Percentiles rank a stretch among this genome's conserved stretches.
Conservation (phyloP, 2,888 invertebrate species). For the Erannis defoliaria region DNA sequence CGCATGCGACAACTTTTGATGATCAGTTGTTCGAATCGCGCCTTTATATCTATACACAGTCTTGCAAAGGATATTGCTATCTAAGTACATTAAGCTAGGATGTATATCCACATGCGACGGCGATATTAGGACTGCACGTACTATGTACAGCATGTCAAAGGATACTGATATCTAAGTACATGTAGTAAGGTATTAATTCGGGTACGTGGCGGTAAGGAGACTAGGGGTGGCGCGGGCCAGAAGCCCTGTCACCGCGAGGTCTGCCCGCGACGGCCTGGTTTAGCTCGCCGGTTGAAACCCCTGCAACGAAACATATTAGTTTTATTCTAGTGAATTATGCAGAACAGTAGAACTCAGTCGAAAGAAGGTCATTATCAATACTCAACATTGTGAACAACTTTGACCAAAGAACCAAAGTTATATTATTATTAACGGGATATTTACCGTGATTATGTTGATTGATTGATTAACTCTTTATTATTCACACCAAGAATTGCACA, state of each 20-base stretch:
- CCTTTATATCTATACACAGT: neutral
- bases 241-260: slow-evolving; percentile 54
- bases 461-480: too few species aligned
- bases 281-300: slow-evolving; percentile 81
- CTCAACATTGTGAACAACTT: too few species aligned
- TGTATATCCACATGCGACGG: slow-evolving; percentile 36
- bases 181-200: slow-evolving; percentile 31
- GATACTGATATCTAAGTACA: slow-evolving; percentile 13
- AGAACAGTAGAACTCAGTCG: too few species aligned
- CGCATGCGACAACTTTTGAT: neutral
- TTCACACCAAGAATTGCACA: too few species aligned
- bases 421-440: too few species aligned
- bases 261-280: slow-evolving; percentile 76
- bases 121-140: neutral
- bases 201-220: slow-evolving; percentile 55
- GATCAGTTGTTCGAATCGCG: neutral
- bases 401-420: too few species aligned
- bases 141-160: slow-evolving; percentile 2
- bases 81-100: neutral
- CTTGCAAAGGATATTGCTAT: slow-evolving; percentile 5
- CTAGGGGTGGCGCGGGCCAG: slow-evolving; percentile 62
- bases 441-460: too few species aligned
- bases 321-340: too few species aligned
- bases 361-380: too few species aligned
- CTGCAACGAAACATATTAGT: slow-evolving; percentile 47